Conservation (phyloP, 1,140 invertebrate species). For the Zaprionus ghesquierei region DNA sequence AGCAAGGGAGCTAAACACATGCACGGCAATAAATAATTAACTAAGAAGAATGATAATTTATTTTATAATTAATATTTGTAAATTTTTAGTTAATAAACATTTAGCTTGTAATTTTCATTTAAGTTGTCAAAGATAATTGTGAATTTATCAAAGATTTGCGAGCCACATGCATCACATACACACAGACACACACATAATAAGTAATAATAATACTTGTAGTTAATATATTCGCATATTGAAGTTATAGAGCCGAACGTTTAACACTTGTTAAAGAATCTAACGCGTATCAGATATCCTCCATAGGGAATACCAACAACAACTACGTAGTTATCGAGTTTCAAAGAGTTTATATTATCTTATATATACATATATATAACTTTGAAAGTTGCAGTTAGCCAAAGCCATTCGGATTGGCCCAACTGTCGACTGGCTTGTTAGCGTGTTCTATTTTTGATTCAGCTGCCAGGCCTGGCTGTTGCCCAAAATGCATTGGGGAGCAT, state of each 20-base stretch:
- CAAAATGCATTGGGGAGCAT: conserved; percentile 3
- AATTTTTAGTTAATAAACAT: conserved; percentile 75
- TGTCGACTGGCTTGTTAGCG: conserved; percentile 16
- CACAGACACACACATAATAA: conserved; percentile 27
- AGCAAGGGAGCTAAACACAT: conserved; percentile 49
- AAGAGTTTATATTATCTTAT: conserved; percentile 32
- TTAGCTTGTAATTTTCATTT: conserved; percentile 61
- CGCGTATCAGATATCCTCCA: conserved; percentile 66
- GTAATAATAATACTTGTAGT: conserved; percentile 38
- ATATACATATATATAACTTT: not conserved
- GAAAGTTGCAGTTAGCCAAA: conserved; percentile 11
- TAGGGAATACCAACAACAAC: conserved; percentile 32
- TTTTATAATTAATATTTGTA: conserved; percentile 75
- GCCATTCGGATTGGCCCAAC: not conserved
- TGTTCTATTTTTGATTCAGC: conserved; percentile 5
- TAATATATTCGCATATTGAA: conserved; percentile 36
- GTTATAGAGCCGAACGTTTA: conserved; percentile 40
- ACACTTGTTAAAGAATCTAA: conserved; percentile 43
- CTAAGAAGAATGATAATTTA: conserved; percentile 77
- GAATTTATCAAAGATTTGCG: conserved; percentile 51
- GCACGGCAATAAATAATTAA: conserved; percentile 68
- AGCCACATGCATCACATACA: conserved; percentile 49
- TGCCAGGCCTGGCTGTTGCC: not conserved
- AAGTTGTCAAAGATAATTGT: conserved; percentile 48
- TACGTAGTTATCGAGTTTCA: conserved; percentile 60